Evolutionary conservation across 2,888 invertebrate genomes (phyloP).

Genomic region (Ctenicera cuprea): DNA sequence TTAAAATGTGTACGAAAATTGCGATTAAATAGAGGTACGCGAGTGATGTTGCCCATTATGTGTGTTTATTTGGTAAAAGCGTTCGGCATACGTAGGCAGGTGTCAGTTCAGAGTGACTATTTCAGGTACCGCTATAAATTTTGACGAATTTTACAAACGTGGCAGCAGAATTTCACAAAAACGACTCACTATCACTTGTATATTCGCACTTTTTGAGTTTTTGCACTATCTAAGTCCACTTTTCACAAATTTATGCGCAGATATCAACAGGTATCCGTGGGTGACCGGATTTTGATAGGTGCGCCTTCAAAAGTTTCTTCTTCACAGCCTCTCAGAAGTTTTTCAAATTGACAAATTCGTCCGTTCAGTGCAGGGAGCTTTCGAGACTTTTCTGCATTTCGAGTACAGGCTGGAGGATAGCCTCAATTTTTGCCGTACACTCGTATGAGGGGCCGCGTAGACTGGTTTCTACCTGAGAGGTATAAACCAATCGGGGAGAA

Average conservation of each 20-base stretch:
- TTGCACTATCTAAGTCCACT: constrained; percentile 40
- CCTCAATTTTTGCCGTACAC: constrained; percentile 57
- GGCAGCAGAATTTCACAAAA: constrained; percentile 44
- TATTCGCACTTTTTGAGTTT: constrained; percentile 34
- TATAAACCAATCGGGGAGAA: constrained; percentile 66
- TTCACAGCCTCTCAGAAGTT: constrained; percentile 35
- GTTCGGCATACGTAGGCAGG: constrained; percentile 26
- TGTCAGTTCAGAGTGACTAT: constrained; percentile 28
- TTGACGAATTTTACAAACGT: constrained; percentile 39
- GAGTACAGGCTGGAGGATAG: constrained; percentile 55
- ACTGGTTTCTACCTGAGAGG: constrained; percentile 70
- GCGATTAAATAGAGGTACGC: constrained; percentile 16
- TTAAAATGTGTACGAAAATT: constrained; percentile 8
- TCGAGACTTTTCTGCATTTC: constrained; percentile 46
- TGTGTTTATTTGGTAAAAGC: constrained; percentile 44
- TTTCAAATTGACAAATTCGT: constrained; percentile 1
- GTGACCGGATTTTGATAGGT: constrained; percentile 8
- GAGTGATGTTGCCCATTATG: constrained; percentile 10
- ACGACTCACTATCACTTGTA: constrained; percentile 38
- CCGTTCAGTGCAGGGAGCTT: constrained; percentile 10
- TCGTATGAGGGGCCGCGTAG: constrained; percentile 66
- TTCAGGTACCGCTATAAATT: constrained; percentile 49
- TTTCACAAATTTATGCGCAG: constrained; percentile 48
- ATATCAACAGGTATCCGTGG: constrained; percentile 48
- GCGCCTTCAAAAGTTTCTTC: constrained; percentile 21